Base-by-base conservation (phyloP, 2,113 vertebrate genomes). In the Thamnophis sirtalis region DNA sequence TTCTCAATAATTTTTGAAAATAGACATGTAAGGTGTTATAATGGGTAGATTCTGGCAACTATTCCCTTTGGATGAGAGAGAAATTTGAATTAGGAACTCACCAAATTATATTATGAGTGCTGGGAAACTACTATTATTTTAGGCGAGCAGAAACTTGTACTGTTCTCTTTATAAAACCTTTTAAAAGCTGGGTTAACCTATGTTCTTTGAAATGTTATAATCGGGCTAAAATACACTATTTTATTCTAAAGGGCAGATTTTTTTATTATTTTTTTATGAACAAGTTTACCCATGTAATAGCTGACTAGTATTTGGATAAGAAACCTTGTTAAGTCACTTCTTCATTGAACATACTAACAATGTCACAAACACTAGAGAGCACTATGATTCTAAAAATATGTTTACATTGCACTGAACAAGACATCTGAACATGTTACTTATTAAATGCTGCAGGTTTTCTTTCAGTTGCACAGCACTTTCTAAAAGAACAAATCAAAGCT, bases 301-400 rank as follows among this genome's bases (percentile, higher is more conserved):
- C 22, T 60, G 28, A 6, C 26, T 2, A 54, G 1, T 89, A 17
- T 63, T 60, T 91, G 15, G 19, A 33, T 17, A 50, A 53, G 49
- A 68, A 33, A 21, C 10, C 49, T 48, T 22, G 86, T 91, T 60
- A 93, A 80, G 90, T 6, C n/a, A n/a, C 50, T 95, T 89, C 93
- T 88, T 87, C 84, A 87, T 43, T 73, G 92, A 86, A 26, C 95
- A 89, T 73, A 38, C 8, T 3, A 88, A 84, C 91, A 93, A 92
- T 91, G 56, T 94, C 88, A 89, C 93, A 93, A 91, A 93, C 84
- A 87, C 90, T 89, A 91, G 89, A 93, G 91, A 96, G 92, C 73
- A 48, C 84, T 94, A 50, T 86, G 43, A 26, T 43, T 89, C 73
- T 73, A 94, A 93, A 92, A 95, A 84, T 86, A 4, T 60, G 56